Base-by-base conservation (phyloP, 2,113 vertebrate species). In the Carlito syrichta region DNA sequence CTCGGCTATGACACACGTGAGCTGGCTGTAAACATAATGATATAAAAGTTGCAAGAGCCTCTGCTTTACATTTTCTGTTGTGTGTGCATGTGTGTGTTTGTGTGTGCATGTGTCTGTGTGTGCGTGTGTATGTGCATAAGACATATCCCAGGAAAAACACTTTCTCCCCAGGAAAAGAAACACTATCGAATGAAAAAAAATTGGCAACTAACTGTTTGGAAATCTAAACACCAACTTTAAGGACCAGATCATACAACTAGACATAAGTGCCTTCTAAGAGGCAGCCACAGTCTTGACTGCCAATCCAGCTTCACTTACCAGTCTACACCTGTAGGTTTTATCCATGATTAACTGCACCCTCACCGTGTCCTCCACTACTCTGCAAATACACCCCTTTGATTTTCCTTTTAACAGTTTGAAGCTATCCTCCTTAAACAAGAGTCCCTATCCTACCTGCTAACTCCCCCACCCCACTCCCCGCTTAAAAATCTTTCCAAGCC, bases 41-140 rank as follows among this genome's bases (percentile, higher is more conserved):
- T 27, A 13, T 13, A 12, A 40, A 12, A 73, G 73, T 35, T 62
- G 9, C 3, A 43, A 40, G 25, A 88, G 56, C 14, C 6, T 1
- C 19, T 19, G 63, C 8, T 83, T 66, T 45, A 19, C 19, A 8
- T 43, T 45, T 66, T 81, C 66, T 38, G 16, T 16, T 8, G 30
- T 10, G 19, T n/a, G 58, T 27, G 27, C 22, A 2, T 43, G 40
- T 38, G 35, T 50, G 10, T 12, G 5, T 35, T 13, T 22, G 25
- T 1, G 0, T 4, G 1, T 63, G 25, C 38, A 25, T 3, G 23
- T 16, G 17, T 14, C 12, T 4, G 13, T 14, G 1, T 48, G 35
- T 68, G 32, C 6, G 3, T 11, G 32, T 45, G 4, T 54, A 52
- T 35, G 1, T 25, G 27, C 25, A 48, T 40, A 16, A 68, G 68